Evolutionary conservation across 2,797 vertebrate genomes (phyloP).

Genomic region (Poeciliopsis presidionis): DNA sequence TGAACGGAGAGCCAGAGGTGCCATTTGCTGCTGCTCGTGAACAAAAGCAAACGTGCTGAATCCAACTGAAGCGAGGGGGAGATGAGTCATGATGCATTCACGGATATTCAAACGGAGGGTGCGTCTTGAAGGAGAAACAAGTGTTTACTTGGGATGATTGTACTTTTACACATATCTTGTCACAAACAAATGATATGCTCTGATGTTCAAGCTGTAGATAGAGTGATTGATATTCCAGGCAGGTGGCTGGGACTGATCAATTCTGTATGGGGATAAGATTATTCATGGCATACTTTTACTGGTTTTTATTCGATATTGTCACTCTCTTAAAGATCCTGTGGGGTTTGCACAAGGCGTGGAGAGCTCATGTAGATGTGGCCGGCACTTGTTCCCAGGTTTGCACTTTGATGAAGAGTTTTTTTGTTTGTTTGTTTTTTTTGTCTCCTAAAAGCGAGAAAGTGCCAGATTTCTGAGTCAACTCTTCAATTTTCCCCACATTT

Average conservation of each 20-base stretch:
- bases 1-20: constrained; percentile 54
- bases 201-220: constrained; percentile 60
- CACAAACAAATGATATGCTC: constrained; percentile 44
- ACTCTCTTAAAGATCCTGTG: constrained; percentile 60
- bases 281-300: constrained; percentile 69
- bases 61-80: constrained; percentile 16
- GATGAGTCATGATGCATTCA: constrained; percentile 20
- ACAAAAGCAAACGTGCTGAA: constrained; percentile 22
- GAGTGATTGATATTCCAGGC: constrained; percentile 70
- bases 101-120: constrained; percentile 14
- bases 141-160: constrained; percentile 68
- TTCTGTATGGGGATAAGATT: constrained; percentile 67
- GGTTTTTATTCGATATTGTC: constrained; percentile 66
- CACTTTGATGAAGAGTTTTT: constrained; percentile 19
- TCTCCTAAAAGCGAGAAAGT: constrained; percentile 63
- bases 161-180: constrained; percentile 59
- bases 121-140: constrained; percentile 39
- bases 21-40: constrained; percentile 63
- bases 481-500: constrained; percentile 34
- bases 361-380: constrained; percentile 59
- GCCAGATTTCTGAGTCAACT: constrained; percentile 43
- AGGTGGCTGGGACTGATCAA: constrained; percentile 73
- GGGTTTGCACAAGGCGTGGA: constrained; percentile 50
- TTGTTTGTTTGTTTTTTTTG: neutral
- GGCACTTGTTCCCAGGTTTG: constrained; percentile 77